Conservation (phyloP, 2,888 invertebrate genomes). For the Papilio gigon region DNA sequence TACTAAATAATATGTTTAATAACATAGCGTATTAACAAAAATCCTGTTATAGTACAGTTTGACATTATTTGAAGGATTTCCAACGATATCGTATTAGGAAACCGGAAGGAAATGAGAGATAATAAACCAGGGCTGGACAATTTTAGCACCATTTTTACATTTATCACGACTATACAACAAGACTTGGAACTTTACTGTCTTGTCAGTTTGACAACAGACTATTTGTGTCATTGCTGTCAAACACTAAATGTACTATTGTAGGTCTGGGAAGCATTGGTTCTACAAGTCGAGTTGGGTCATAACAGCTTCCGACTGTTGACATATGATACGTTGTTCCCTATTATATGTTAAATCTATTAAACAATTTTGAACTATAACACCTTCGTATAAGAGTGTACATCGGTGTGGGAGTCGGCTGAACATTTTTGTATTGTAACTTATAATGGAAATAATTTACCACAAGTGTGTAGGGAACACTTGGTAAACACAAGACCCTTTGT, state of each 20-base stretch:
- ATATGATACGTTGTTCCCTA: neutral
- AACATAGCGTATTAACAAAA: neutral
- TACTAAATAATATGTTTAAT: too few species aligned
- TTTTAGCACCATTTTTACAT: too few species aligned
- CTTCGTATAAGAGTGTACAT: neutral
- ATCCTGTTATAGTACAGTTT: too few species aligned
- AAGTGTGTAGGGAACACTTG: constrained; percentile 7
- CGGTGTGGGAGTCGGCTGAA: neutral
- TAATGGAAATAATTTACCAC: constrained; percentile 12
- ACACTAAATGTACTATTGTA: neutral
- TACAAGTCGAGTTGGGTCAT: too few species aligned
- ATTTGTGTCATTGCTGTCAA: too few species aligned
- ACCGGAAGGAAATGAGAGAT: constrained; percentile 13
- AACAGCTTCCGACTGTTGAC: neutral
- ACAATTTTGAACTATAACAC: neutral
- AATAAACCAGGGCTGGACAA: neutral
- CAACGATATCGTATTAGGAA: neutral
- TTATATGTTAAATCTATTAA: neutral
- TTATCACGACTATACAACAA: too few species aligned
- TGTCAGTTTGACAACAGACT: too few species aligned
- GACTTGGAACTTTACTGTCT: too few species aligned
- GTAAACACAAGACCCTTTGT: constrained; percentile 16
- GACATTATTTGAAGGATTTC: neutral
- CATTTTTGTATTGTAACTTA: neutral
- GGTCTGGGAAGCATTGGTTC: too few species aligned